phyloP scores from a whole-genome alignment of 2,888 invertebrate species.

The Hemaris fuciformis region DNA sequence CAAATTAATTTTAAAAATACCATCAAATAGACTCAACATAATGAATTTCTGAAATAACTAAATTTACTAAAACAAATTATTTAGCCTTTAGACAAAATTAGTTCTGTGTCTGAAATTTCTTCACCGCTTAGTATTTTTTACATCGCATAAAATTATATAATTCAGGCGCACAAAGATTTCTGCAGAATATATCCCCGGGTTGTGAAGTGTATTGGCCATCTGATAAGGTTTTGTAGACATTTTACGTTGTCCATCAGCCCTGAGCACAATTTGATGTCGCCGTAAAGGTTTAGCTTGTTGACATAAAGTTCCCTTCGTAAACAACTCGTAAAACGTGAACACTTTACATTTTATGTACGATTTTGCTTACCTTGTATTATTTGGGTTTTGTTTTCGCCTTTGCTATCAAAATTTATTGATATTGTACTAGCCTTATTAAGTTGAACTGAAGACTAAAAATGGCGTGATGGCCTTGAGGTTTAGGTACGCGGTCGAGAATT shows the following conservation, averaged over 20 bases:
- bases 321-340: neutral
- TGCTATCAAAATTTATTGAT: neutral
- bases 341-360: neutral
- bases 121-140: neutral
- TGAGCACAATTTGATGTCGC: neutral
- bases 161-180: neutral
- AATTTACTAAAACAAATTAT: no score
- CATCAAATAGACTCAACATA: no score
- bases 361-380: neutral
- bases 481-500: no score
- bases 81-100: no score
- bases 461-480: no score
- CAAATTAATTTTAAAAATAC: no score
- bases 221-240: neutral
- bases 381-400: neutral
- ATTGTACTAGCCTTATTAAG: no score
- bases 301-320: neutral
- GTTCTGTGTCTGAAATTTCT: neutral
- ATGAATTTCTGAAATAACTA: no score
- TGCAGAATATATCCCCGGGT: neutral
- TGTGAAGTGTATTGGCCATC: neutral
- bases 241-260: neutral
- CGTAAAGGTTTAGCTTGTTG: constrained; percentile 1
- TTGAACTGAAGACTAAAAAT: no score
- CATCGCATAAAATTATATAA: neutral